These are phyloP conservation scores for Drosophila colorata DNA, from an alignment of 2,888 invertebrate genomes.

Conservation along the genomic window DNA sequence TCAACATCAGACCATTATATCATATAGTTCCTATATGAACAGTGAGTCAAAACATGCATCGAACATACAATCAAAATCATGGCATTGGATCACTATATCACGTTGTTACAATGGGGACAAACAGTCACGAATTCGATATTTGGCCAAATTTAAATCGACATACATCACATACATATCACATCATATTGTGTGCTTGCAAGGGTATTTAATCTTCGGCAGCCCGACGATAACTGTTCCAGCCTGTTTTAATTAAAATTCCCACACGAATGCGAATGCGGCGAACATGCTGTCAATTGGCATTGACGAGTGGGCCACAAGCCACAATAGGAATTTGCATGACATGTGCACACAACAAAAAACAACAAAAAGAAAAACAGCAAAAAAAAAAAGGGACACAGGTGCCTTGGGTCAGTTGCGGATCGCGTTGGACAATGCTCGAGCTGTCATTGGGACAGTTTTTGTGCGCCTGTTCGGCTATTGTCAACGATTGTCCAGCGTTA, in stretches of 20 bases:
- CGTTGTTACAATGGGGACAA: too few relatives aligned
- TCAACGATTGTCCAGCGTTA: conserved; percentile 32
- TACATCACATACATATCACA: too few relatives aligned
- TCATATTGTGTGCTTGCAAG: too few relatives aligned
- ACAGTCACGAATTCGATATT: too few relatives aligned
- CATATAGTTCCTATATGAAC: too few relatives aligned
- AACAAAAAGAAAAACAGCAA: conserved; percentile 15
- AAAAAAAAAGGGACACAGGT: conserved; percentile 48
- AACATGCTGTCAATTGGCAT: conserved; percentile 53
- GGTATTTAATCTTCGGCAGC: neutral
- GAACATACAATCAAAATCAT: too few relatives aligned
- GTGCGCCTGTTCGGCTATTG: conserved; percentile 36
- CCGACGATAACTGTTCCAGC: neutral
- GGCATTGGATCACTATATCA: too few relatives aligned
- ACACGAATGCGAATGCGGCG: conserved; percentile 21
- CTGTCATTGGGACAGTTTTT: conserved; percentile 24
- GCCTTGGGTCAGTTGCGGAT: conserved; percentile 23
- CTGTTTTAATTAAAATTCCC: conserved; percentile 49
- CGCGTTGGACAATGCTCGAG: conserved; percentile 22
- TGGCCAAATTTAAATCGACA: too few relatives aligned
- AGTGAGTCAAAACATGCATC: too few relatives aligned
- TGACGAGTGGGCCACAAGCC: conserved; percentile 15
- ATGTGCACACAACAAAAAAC: conserved; percentile 21
- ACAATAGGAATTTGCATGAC: conserved; percentile 59
- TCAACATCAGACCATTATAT: too few relatives aligned